Percentiles rank a stretch among this genome's conserved stretches.
phyloP scores from a whole-genome alignment of 2,113 vertebrate genomes.

The Austrofundulus limnaeus region DNA sequence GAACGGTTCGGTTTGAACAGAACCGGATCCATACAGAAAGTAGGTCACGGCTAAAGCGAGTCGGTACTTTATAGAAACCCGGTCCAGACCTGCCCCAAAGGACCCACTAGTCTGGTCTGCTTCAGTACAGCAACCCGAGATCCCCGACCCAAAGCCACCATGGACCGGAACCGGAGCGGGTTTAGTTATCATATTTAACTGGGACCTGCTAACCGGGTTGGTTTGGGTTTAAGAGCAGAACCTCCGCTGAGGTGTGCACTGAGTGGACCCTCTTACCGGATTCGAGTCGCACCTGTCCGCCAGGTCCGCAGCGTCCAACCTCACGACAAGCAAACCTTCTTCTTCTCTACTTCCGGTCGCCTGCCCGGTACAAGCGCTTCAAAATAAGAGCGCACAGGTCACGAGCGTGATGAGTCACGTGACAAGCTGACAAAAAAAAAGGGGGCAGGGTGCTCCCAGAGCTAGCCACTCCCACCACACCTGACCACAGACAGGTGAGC shows the following conservation, averaged over 20 bases:
- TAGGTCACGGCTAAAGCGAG: conserved; percentile 12
- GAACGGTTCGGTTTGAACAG: not conserved
- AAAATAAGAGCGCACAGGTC: conserved; percentile 14
- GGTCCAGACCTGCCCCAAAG: not conserved
- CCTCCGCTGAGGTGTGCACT: fast-evolving
- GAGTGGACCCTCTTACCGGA: conserved; percentile 3
- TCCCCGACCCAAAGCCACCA: not conserved
- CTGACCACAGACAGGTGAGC: too few relatives aligned
- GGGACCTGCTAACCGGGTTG: not conserved
- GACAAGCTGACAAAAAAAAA: too few relatives aligned
- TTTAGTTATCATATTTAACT: not conserved
- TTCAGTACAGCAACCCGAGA: not conserved
- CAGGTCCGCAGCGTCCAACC: not conserved
- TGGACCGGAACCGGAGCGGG: not conserved
- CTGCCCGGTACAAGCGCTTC: not conserved
- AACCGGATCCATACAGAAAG: not conserved
- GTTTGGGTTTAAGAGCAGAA: not conserved
- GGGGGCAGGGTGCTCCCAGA: too few relatives aligned
- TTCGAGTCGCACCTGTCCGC: conserved; percentile 9
- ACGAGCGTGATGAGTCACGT: not conserved
- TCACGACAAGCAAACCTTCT: not conserved
- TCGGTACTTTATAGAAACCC: not conserved
- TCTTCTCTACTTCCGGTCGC: conserved; percentile 11
- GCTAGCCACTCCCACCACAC: too few relatives aligned
- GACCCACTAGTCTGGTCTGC: not conserved